A percentile compares a stretch with the other conserved stretches of the same genome.
Evolutionary conservation across 2,113 vertebrate genomes (phyloP).

Genomic region (Pseudolaguvia tuberculata): DNA sequence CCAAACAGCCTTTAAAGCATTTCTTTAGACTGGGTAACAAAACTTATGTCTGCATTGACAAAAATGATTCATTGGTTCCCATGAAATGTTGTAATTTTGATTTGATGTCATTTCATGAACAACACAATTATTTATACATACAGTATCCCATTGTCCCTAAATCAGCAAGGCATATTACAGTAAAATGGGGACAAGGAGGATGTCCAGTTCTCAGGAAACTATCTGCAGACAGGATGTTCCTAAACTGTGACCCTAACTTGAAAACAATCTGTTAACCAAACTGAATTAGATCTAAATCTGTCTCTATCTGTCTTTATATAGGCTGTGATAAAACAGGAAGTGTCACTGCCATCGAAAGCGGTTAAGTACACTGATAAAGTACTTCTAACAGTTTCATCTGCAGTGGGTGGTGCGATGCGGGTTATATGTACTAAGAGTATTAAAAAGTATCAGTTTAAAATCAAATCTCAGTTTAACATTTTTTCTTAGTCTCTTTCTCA

Average conservation of each 20-base stretch:
- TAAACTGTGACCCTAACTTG: not conserved
- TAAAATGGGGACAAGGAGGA: not conserved
- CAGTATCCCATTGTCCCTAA: not conserved
- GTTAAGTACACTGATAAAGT: conserved; percentile 12
- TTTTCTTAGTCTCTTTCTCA: conserved; percentile 19
- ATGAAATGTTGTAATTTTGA: too few species aligned
- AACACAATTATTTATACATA: not conserved
- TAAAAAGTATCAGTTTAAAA: conserved; percentile 47
- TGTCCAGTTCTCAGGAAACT: not conserved
- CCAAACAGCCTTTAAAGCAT: too few species aligned
- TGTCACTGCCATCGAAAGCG: not conserved
- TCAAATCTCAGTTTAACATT: conserved; percentile 26
- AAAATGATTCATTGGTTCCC: not conserved
- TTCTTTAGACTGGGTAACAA: too few species aligned
- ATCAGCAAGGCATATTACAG: not conserved
- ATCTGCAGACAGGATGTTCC: conserved; percentile 1
- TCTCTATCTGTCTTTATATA: not conserved
- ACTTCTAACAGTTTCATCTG: conserved; percentile 39
- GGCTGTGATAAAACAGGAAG: conserved; percentile 35
- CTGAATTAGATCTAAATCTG: conserved; percentile 28
- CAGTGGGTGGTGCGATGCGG: not conserved
- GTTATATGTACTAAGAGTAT: conserved; percentile 45
- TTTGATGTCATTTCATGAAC: too few species aligned
- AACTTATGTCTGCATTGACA: not conserved
- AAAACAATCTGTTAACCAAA: conserved; percentile 3